Evolutionary conservation across 2,113 vertebrate genomes (phyloP).

Genomic region (Mobula hypostoma): DNA sequence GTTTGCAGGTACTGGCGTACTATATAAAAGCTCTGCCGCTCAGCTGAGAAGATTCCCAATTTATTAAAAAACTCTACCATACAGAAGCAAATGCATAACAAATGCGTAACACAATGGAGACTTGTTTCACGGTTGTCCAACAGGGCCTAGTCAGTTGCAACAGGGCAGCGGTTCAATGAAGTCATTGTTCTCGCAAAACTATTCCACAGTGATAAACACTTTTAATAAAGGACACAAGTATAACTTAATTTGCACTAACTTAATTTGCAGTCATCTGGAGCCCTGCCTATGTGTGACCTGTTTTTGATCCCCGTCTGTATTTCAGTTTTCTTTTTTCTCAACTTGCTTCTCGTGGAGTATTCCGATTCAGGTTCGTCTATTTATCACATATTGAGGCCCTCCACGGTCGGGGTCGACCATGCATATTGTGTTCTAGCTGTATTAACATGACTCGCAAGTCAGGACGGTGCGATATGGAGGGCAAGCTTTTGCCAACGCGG

Average conservation of each 20-base stretch:
- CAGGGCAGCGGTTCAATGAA: background rate
- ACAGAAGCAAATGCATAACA: background rate
- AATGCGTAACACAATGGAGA: background rate
- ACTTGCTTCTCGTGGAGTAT: background rate
- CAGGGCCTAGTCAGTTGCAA: background rate
- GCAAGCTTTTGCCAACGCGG: no score
- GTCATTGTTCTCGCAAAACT: background rate
- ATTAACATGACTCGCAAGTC: no score
- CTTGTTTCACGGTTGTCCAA: conserved; percentile 11
- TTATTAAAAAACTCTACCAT: background rate
- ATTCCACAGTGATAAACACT: background rate
- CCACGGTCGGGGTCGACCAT: no score
- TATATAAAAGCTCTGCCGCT: background rate
- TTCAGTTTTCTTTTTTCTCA: background rate
- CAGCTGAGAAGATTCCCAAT: background rate
- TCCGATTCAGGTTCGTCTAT: no score
- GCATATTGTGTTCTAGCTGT: no score
- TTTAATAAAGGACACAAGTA: conserved; percentile 18
- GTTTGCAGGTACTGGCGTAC: background rate
- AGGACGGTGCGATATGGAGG: no score
- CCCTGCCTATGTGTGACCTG: background rate
- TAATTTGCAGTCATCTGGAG: background rate
- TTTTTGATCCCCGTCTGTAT: background rate
- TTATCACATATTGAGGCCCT: no score
- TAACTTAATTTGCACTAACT: background rate